Conservation (phyloP, 2,888 invertebrate genomes). For the Tetropium fuscum region DNA sequence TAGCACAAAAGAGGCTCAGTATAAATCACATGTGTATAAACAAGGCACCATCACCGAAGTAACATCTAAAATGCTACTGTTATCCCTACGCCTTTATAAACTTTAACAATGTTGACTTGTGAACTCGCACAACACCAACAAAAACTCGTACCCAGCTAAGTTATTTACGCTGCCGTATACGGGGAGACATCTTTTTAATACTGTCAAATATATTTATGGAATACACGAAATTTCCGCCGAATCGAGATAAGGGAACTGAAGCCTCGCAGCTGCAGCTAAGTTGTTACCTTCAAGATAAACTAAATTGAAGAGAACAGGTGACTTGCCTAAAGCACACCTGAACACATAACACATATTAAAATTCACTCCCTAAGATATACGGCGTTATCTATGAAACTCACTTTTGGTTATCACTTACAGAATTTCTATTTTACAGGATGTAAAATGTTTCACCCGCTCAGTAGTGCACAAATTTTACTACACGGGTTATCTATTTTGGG, state of each 20-base stretch:
- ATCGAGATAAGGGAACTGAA: slow-evolving; percentile 9
- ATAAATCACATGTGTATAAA: slow-evolving; percentile 48
- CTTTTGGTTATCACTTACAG: not conserved
- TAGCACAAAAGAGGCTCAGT: slow-evolving; percentile 46
- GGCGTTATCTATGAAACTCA: slow-evolving; percentile 1
- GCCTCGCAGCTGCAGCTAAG: slow-evolving; percentile 23
- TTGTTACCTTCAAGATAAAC: slow-evolving; percentile 15
- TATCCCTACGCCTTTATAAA: slow-evolving; percentile 18
- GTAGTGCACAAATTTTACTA: no score
- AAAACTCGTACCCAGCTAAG: not conserved
- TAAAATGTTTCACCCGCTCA: no score
- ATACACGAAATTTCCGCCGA: not conserved
- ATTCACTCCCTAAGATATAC: slow-evolving; percentile 9
- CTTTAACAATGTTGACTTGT: slow-evolving; percentile 29
- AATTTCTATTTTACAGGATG: not conserved
- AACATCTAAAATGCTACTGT: slow-evolving; percentile 19
- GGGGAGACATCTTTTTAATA: slow-evolving; percentile 17
- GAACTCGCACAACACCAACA: slow-evolving; percentile 14
- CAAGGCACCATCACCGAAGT: slow-evolving; percentile 27
- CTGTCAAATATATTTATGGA: not conserved
- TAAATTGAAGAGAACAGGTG: slow-evolving; percentile 25
- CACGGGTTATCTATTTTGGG: no score
- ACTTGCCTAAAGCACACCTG: slow-evolving; percentile 23
- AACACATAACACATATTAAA: slow-evolving; percentile 18
- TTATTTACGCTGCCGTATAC: slow-evolving; percentile 4